Conservation (phyloP, 2,888 invertebrate genomes). For the Strigamia transsilvanica region DNA sequence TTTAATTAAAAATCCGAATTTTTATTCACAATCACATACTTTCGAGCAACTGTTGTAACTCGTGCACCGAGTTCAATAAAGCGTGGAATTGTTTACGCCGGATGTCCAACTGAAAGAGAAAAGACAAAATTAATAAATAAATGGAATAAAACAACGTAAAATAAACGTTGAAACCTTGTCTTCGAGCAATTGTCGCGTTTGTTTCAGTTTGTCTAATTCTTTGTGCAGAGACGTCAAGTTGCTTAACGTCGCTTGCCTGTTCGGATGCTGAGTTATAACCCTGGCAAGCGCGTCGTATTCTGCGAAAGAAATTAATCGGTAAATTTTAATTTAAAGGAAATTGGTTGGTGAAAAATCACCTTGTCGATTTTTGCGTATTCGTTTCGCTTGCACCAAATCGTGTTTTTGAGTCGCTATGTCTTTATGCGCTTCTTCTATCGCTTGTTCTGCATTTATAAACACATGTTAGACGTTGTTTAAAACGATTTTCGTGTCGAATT, state of each 20-base stretch:
- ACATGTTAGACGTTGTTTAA: not conserved
- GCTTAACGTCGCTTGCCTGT: slow-evolving; percentile 74
- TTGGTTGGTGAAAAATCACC: slow-evolving; percentile 55
- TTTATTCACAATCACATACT: slow-evolving; percentile 64
- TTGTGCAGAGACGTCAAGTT: slow-evolving; percentile 75
- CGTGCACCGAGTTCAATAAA: slow-evolving; percentile 84
- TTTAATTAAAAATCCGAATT: not conserved
- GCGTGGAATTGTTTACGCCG: slow-evolving; percentile 90
- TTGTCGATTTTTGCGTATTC: slow-evolving; percentile 82
- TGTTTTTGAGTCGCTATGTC: slow-evolving; percentile 84
- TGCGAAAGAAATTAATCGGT: slow-evolving; percentile 64
- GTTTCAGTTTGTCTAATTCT: slow-evolving; percentile 74
- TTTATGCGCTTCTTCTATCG: slow-evolving; percentile 80
- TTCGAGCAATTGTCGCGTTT: slow-evolving; percentile 58
- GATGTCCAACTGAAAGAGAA: slow-evolving; percentile 72
- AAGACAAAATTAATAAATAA: not conserved
- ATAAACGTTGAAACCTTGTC: slow-evolving; percentile 53
- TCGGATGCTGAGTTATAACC: slow-evolving; percentile 88
- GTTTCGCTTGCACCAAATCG: slow-evolving; percentile 82
- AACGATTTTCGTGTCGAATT: not conserved
- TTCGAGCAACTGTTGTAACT: slow-evolving; percentile 80
- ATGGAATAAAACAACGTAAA: not conserved
- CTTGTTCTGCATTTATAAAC: slow-evolving; percentile 68
- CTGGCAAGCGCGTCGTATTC: slow-evolving; percentile 94
- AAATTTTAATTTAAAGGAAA: not conserved